Base-by-base conservation (phyloP, 2,113 vertebrate genomes). In the Macquaria australasica region DNA sequence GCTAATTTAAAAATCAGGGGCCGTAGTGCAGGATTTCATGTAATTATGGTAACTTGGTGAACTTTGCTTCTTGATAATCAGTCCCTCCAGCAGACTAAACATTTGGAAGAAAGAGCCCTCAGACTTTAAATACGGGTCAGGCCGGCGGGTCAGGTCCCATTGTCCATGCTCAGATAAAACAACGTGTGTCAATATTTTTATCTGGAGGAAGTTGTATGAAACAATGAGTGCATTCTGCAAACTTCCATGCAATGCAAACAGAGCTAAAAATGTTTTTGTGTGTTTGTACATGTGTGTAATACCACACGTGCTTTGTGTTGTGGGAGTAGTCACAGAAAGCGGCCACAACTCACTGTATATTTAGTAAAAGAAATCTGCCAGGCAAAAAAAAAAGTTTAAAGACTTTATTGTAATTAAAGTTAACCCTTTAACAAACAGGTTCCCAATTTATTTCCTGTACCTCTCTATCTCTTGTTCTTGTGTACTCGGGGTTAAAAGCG, bases 21-120 rank as follows among this genome's bases (percentile, higher is more conserved):
- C 74, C 5, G 8, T 45, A 84, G 81, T 70, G 88, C 83, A 86
- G 89, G 83, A 73, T 89, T 91, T 89, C 80, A 82, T 72, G 20
- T 89, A 87, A 91, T 93, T 92, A 87, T 83, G 81, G 86, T 83
- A 83, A 90, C 84, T 82, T 28, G 43, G 73, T 92, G 91, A 91
- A 93, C 88, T 90, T 87, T 91, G 69, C 89, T 87, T 91, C 75
- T 85, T 92, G 76, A 90, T 91, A 92, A 94, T 93, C 91, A 91
- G 86, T 76, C 73, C 75, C 45, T 85, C 74, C 71, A n/a, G 67
- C 89, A 93, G 91, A 93, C 89, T 91, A 92, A 94, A 94, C 91
- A 91, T 86, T 87, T 56, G 34, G 63, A 84, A 86, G 68, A 76
- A 87, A 85, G 75, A 81, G 15, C 51, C 48, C 63, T 73, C 15